phyloP scores from a whole-genome alignment of 2,888 invertebrate genomes.

The Lobophora halterata region DNA sequence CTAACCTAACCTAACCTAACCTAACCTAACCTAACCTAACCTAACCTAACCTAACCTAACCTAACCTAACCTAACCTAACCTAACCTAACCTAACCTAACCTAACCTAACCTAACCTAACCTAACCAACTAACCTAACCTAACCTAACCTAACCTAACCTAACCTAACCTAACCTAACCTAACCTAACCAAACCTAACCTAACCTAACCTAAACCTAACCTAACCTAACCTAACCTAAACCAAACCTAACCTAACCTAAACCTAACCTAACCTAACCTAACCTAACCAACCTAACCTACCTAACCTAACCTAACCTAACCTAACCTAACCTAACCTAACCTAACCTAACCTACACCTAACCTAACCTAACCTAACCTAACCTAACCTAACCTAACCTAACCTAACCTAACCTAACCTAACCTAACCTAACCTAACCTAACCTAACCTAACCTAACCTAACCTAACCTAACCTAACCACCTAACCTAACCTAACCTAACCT shows the following conservation, averaged over 20 bases:
- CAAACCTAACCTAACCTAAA: constrained; percentile 29
- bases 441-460: constrained; percentile 26
- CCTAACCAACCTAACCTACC: constrained; percentile 28
- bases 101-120: constrained; percentile 27
- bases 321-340: constrained; percentile 26
- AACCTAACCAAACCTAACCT: constrained; percentile 22
- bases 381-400: constrained; percentile 28
- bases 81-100: constrained; percentile 28
- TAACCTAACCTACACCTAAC: constrained; percentile 29
- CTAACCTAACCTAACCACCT: constrained; percentile 24
- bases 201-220: constrained; percentile 22
- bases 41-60: constrained; percentile 27
- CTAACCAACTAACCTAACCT: constrained; percentile 22
- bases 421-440: constrained; percentile 29
- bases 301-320: constrained; percentile 25
- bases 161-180: constrained; percentile 21
- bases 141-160: constrained; percentile 24
- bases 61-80: constrained; percentile 25
- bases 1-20: constrained; percentile 24
- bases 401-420: constrained; percentile 30
- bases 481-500: constrained; percentile 23
- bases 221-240: constrained; percentile 18
- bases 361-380: constrained; percentile 28
- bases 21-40: constrained; percentile 29
- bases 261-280: constrained; percentile 30